These are phyloP conservation scores for Microcebus lehilahytsara DNA, from an alignment of 2,113 vertebrate genomes.

Conservation along the genomic window DNA sequence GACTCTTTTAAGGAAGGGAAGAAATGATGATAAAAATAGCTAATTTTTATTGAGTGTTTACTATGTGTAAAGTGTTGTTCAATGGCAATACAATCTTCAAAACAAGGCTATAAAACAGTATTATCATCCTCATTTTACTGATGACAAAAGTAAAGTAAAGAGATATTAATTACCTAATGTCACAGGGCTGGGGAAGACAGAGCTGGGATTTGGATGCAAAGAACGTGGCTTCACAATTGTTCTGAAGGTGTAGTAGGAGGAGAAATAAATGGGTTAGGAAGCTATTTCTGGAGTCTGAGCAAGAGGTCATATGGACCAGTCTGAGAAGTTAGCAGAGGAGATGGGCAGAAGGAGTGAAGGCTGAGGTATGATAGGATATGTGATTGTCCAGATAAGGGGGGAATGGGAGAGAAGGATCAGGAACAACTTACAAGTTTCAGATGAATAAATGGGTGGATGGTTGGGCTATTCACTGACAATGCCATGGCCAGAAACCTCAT, in stretches of 20 bases:
- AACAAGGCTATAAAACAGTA: not conserved
- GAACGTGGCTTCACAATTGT: not conserved
- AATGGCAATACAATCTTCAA: not conserved
- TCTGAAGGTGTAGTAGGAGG: not conserved
- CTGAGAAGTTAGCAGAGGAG: not conserved
- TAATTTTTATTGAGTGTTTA: not conserved
- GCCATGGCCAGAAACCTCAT: not conserved
- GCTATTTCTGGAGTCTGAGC: not conserved
- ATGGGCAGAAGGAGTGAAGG: not conserved
- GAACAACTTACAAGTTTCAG: not conserved
- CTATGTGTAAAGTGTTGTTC: not conserved
- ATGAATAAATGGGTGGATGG: not conserved
- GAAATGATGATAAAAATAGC: not conserved
- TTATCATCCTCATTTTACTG: not conserved
- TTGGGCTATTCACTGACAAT: not conserved
- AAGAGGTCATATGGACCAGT: not conserved
- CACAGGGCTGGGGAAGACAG: not conserved
- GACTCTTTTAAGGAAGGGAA: not conserved
- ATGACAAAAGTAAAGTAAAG: not conserved
- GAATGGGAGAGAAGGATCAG: not conserved
- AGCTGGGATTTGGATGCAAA: not conserved
- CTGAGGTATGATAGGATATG: not conserved
- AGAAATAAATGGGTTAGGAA: not conserved
- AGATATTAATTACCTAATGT: no score
- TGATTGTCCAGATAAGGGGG: not conserved